These are phyloP conservation scores for Clarias laeviceps DNA, from an alignment of 2,797 vertebrate species.

Conservation along the genomic window DNA sequence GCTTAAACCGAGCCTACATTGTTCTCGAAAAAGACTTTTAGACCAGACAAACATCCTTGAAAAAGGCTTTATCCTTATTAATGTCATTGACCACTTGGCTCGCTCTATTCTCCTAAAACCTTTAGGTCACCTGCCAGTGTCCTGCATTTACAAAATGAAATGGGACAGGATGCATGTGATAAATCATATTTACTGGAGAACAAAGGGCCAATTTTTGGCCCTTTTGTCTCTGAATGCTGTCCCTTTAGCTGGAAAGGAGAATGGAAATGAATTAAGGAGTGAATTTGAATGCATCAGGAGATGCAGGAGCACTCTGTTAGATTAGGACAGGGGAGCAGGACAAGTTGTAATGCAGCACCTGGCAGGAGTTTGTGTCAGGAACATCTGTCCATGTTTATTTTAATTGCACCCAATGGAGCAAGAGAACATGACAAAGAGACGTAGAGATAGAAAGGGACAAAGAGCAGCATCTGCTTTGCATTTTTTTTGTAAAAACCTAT, in stretches of 20 bases:
- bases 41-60: constrained; percentile 1
- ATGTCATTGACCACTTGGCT: constrained; percentile 33
- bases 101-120: constrained; percentile 20
- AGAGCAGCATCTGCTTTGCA: neutral
- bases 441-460: constrained; percentile 4
- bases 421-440: neutral
- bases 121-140: constrained; percentile 35
- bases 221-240: constrained; percentile 40
- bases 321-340: constrained; percentile 55
- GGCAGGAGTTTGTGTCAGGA: constrained; percentile 49
- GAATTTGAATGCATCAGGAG: constrained; percentile 43
- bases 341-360: constrained; percentile 57
- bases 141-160: constrained; percentile 58
- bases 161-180: constrained; percentile 35
- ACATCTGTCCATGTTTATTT: constrained; percentile 59
- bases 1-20: constrained; percentile 11
- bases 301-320: constrained; percentile 59
- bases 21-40: neutral
- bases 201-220: constrained; percentile 51
- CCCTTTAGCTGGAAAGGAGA: constrained; percentile 43
- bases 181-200: constrained; percentile 49
- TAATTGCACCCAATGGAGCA: constrained; percentile 42
- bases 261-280: constrained; percentile 48
- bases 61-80: constrained; percentile 22
- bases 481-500: neutral